Evolutionary conservation across 2,888 invertebrate genomes (phyloP).

Genomic region (Nephrotoma guestfalica): DNA sequence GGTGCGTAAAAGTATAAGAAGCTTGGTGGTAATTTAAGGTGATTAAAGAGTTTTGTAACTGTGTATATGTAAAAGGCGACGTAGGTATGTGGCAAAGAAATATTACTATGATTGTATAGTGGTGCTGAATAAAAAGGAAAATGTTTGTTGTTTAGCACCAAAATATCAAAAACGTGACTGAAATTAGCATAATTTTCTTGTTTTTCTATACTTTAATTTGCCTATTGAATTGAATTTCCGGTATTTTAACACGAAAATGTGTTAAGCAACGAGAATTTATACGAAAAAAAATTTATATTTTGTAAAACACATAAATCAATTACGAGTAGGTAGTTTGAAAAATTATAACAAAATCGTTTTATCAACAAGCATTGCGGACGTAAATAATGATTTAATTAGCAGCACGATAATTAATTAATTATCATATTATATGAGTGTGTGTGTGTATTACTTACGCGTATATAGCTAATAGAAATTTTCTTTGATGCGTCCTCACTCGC

Average conservation of each 20-base stretch:
- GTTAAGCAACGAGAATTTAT: background rate
- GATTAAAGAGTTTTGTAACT: background rate
- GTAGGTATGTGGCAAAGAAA: background rate
- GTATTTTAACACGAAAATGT: background rate
- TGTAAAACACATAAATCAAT: background rate
- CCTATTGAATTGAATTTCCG: background rate
- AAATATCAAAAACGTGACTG: background rate
- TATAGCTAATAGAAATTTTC: conserved; percentile 98
- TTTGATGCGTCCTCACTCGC: conserved; percentile 92
- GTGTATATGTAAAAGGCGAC: background rate
- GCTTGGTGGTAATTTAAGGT: background rate
- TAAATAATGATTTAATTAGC: background rate
- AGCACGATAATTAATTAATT: background rate
- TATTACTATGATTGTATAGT: background rate
- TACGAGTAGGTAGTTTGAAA: background rate
- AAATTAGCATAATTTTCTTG: background rate
- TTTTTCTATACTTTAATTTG: background rate
- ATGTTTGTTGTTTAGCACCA: background rate
- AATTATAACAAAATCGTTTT: background rate
- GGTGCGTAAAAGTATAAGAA: background rate
- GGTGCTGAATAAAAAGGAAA: background rate
- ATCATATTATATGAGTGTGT: background rate
- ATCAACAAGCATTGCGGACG: background rate
- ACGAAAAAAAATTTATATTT: background rate
- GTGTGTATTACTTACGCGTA: conserved; percentile 70